Evolutionary conservation across 2,797 vertebrate genomes (phyloP), one percentile per base, ranked within the genome.

Genomic region (Sciurus carolinensis): DNA sequence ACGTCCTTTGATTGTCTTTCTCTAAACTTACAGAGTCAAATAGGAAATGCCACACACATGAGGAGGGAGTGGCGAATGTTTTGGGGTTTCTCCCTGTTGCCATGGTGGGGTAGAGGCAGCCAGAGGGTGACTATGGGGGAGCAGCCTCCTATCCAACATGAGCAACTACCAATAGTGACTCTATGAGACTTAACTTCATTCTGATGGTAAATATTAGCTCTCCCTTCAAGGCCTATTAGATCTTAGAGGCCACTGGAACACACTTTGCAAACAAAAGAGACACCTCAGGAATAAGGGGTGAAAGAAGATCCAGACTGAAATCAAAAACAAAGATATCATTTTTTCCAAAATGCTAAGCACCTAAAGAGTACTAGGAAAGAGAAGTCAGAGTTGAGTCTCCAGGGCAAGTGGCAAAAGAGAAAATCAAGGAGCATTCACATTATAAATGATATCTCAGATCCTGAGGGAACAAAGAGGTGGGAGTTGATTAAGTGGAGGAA

Each of bases 41-140:
- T 24, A 75, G 52, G n/a, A 30, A 8, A 33, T 36, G 57, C 0
- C 79, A 62, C 39, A 72, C 33, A 59, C 36, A 28, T n/a, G 39
- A 69, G 30, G 62, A 69, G 5, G 17, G 7, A n/a, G 12, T 69
- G 71, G 30, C 66, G 24, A 80, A 28, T 4, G n/a, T 17, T 26
- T 54, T 59, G 36, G n/a, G 57, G 52, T 66, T 73, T 91, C 54
- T 62, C 15, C 17, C 33, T 47, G 15, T 20, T 44, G 42, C 28
- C 1, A 3, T 12, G 4, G 7, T 50, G n/a, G 20, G 4, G 1
- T 54, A 1, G 62, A 26, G 76, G 57, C 7, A 7, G 50, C 59
- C 26, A 30, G 39, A 44, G 2, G 28, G 14, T 5, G 17, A 8
- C 42, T 67, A 0, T 12, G 20, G 17, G 12, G 36, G 57, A 67